A percentile compares a stretch with the other conserved stretches of the same genome.
These are phyloP conservation scores for Trachymyrmex septentrionalis DNA, from an alignment of 1,140 invertebrate genomes.

Conservation along the genomic window DNA sequence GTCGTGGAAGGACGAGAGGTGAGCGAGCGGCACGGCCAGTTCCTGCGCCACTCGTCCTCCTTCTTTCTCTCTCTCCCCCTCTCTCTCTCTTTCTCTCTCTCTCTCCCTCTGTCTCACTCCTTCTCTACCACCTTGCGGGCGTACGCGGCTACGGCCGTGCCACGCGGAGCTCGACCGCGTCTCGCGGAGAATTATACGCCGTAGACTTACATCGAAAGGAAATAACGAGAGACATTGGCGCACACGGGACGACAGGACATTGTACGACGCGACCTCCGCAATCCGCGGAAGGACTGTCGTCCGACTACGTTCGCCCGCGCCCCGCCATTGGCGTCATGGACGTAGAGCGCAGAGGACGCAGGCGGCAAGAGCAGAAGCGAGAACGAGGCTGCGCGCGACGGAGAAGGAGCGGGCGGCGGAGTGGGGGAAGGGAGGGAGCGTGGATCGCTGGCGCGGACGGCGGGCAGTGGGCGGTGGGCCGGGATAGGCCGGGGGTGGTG, in stretches of 20 bases:
- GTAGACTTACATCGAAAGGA: constrained; percentile 37
- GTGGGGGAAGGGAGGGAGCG: not conserved
- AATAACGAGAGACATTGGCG: constrained; percentile 24
- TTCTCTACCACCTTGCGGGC: not conserved
- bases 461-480: not conserved
- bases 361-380: constrained; percentile 39
- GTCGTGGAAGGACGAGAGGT: constrained; percentile 15
- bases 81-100: not conserved
- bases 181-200: constrained; percentile 6
- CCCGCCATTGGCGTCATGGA: constrained; percentile 58
- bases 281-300: constrained; percentile 80
- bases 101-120: no score
- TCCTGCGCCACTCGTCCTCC: constrained; percentile 41
- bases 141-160: not conserved
- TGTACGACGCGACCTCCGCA: constrained; percentile 75
- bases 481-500: no score
- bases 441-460: not conserved
- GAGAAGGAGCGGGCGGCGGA: not conserved
- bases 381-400: constrained; percentile 28
- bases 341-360: not conserved
- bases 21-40: constrained; percentile 19
- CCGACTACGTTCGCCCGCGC: constrained; percentile 63
- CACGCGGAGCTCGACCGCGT: constrained; percentile 36
- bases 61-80: not conserved
- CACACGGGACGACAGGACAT: constrained; percentile 27